Conservation (phyloP, 2,113 vertebrate genomes). For the Ondatra zibethicus region DNA sequence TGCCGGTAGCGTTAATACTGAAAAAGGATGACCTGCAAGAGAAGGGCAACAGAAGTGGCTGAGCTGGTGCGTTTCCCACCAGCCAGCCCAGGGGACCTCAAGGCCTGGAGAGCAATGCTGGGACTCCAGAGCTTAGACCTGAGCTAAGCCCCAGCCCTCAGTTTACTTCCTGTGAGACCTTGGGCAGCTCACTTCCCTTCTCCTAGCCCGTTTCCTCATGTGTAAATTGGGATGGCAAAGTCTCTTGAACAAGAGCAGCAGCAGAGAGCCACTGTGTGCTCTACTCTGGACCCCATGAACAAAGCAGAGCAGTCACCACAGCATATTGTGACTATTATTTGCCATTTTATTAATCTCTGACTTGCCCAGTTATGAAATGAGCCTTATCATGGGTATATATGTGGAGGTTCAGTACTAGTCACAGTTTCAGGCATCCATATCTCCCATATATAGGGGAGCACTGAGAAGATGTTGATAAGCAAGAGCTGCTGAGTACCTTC, state of each 20-base stretch:
- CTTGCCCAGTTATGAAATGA: background rate
- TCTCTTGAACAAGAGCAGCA: conserved; percentile 17
- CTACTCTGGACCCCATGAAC: background rate
- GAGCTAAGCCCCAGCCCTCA: conserved; percentile 5
- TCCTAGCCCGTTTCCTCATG: conserved; percentile 64
- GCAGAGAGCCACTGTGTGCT: background rate
- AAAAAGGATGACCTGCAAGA: conserved; percentile 95
- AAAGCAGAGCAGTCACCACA: background rate
- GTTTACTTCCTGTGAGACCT: conserved; percentile 33
- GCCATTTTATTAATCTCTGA: background rate
- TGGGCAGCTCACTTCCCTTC: conserved; percentile 46
- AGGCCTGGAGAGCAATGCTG: background rate
- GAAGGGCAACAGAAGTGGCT: conserved; percentile 16
- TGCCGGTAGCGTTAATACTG: conserved; percentile 92
- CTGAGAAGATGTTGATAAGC: background rate
- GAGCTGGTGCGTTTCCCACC: conserved; percentile 27
- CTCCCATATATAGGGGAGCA: too few species aligned
- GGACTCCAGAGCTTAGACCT: background rate
- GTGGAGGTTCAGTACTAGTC: background rate
- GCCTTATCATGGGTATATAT: background rate
- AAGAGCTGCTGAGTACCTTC: background rate
- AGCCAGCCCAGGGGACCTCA: background rate
- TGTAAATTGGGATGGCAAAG: background rate
- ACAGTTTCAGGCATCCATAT: background rate
- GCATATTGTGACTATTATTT: background rate